Evolutionary conservation across 2,888 invertebrate species (phyloP).

Genomic region (Lithophane leautieri): DNA sequence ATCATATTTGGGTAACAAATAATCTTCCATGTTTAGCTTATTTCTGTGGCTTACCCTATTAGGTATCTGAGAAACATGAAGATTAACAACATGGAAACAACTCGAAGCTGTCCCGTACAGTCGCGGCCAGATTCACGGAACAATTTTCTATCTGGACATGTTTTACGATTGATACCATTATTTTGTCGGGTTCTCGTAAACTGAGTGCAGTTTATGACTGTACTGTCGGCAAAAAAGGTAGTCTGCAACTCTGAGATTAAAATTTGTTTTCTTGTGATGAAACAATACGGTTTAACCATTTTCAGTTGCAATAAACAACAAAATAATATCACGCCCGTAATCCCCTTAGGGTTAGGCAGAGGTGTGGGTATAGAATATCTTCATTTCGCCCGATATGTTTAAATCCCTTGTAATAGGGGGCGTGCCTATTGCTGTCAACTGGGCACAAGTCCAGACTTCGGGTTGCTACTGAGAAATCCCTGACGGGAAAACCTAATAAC

Average conservation of each 20-base stretch:
- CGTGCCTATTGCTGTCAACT: neutral
- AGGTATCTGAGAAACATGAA: conserved; percentile 16
- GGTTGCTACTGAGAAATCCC: neutral
- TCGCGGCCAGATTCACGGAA: conserved; percentile 35
- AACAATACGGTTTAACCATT: neutral
- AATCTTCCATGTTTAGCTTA: neutral
- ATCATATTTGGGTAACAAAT: neutral
- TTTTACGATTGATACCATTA: conserved; percentile 74
- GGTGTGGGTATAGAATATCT: neutral
- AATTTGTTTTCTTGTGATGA: neutral
- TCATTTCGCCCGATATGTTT: neutral
- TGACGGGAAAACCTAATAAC: neutral
- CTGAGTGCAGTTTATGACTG: conserved; percentile 73
- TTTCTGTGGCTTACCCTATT: neutral
- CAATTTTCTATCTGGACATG: conserved; percentile 70
- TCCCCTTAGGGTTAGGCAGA: neutral
- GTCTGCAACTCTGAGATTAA: neutral
- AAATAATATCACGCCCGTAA: neutral
- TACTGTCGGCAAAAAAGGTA: conserved; percentile 35
- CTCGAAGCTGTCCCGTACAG: conserved; percentile 24
- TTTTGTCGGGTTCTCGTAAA: conserved; percentile 74
- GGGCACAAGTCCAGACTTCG: neutral
- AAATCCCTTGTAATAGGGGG: neutral
- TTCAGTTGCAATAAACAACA: neutral
- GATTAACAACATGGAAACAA: conserved; percentile 33